phyloP scores from a whole-genome alignment of 2,888 invertebrate species.

The Rhingia campestris region DNA sequence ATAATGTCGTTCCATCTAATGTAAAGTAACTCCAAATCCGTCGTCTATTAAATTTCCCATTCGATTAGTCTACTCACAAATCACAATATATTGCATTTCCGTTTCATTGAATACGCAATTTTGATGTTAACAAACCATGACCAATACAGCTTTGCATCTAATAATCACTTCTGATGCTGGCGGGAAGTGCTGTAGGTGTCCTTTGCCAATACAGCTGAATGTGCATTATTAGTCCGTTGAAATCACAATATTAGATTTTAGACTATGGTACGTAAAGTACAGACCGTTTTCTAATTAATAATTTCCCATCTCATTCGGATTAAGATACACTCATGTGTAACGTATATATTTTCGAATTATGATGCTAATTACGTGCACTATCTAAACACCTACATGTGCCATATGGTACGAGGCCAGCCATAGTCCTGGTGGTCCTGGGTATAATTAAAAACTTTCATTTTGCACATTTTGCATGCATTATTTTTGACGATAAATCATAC shows the following conservation, averaged over 20 bases:
- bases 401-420: conserved; percentile 20
- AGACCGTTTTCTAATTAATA: conserved; percentile 44
- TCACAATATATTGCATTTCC: conserved; percentile 2
- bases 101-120: conserved; percentile 3
- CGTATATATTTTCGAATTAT: conserved; percentile 1
- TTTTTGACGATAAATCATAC: conserved; percentile 62
- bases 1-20: too few species aligned
- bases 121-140: conserved; percentile 6
- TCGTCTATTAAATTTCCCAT: not conserved
- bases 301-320: conserved; percentile 14
- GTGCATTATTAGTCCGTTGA: conserved; percentile 4
- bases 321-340: not conserved
- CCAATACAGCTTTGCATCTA: not conserved
- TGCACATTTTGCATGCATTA: conserved; percentile 52
- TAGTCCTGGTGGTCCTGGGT: conserved; percentile 29
- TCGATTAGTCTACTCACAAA: not conserved
- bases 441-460: conserved; percentile 66
- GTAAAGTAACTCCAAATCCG: too few species aligned
- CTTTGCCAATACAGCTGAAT: not conserved
- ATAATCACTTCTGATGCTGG: not conserved
- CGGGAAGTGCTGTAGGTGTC: not conserved
- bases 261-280: not conserved
- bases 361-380: conserved; percentile 39
- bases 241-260: conserved; percentile 5
- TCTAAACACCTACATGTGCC: conserved; percentile 38